Percentiles rank a stretch among this genome's conserved stretches.
These are phyloP conservation scores for Drosophila macrothrix DNA, from an alignment of 2,888 invertebrate genomes.

Conservation along the genomic window DNA sequence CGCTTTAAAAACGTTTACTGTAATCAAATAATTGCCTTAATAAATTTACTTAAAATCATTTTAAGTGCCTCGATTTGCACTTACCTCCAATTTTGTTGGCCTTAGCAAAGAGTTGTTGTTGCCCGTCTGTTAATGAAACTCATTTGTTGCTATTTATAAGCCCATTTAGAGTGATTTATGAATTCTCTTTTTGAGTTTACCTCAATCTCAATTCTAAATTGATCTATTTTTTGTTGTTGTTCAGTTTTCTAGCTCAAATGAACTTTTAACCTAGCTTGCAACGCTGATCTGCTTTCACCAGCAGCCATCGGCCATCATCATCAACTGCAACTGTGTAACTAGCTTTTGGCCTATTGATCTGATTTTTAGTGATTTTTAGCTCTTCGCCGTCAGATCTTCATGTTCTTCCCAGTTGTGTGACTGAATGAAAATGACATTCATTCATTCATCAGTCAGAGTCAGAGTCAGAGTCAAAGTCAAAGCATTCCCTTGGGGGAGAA, in stretches of 20 bases:
- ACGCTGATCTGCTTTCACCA: conserved; percentile 52
- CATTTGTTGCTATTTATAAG: conserved; percentile 16
- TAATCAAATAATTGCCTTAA: conserved; percentile 74
- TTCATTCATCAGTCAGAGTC: conserved; percentile 21
- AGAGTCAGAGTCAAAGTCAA: neutral
- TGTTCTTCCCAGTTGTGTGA: conserved; percentile 17
- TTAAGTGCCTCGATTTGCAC: conserved; percentile 67
- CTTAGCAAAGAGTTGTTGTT: conserved; percentile 12
- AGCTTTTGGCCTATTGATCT: conserved; percentile 53
- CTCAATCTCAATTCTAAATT: conserved; percentile 26
- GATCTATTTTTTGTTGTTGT: conserved; percentile 10
- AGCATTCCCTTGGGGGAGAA: conserved; percentile 17
- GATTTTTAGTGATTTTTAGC: conserved; percentile 25
- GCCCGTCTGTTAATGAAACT: conserved; percentile 1
- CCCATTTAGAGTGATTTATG: conserved; percentile 12
- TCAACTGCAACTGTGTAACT: conserved; percentile 41
- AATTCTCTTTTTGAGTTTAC: neutral
- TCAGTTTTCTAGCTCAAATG: conserved; percentile 21
- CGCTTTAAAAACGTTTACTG: conserved; percentile 39
- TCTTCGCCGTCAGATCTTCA: neutral
- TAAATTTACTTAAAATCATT: conserved; percentile 67
- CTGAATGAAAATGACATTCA: conserved; percentile 29
- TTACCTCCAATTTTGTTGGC: conserved; percentile 36
- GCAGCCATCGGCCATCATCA: conserved; percentile 6
- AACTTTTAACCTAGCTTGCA: conserved; percentile 61